Evolutionary conservation across 2,797 vertebrate species (phyloP), one percentile per base, ranked within the genome.

Genomic region (Cossypha heuglini): DNA sequence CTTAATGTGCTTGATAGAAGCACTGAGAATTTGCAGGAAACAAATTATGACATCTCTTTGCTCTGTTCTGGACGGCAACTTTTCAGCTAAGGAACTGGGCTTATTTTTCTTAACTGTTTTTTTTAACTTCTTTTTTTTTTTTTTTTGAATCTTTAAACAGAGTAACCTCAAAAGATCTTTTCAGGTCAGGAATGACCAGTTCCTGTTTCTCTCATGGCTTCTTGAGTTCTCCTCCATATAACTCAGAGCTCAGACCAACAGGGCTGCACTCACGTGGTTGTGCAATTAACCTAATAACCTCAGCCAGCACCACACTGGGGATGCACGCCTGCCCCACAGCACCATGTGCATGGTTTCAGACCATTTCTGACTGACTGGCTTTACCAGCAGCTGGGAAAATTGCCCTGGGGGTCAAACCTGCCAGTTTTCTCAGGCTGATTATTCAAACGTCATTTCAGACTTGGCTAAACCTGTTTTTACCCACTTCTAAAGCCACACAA

Each of bases 251-350:
- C 35, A 28, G 42, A 54, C 19, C 0, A 3, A 46, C n/a, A 25
- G 35, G 54, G n/a, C 38, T 63, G 40, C 71, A 21, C 42, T 72
- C 10, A 11, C 2, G 10, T 84, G 84, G 16, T 58, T 54, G 71
- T 66, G 35, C 59, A 75, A 28, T 91, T 87, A 84, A 68, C 55
- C 69, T 71, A 52, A 54, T 92, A 64, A 78, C 31, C 71, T 58
- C 51, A n/a, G 38, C 62, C 63, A 78, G 66, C 52, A 24, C 17
- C 49, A 10, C 0, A 3, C 22, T n/a, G 57, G 42, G 33, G 51
- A 49, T 83, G 64, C 37, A 16, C 0, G 2, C 48, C 64, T 55
- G 52, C 73, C 72, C 54, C 54, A 31, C 51, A 17, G 51, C 51
- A 33, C 71, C 63, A 13, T 2, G 10, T 52, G 33, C 11, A 1